Conservation (phyloP, 1,140 invertebrate species). For the Leguminivora glycinivorella region DNA sequence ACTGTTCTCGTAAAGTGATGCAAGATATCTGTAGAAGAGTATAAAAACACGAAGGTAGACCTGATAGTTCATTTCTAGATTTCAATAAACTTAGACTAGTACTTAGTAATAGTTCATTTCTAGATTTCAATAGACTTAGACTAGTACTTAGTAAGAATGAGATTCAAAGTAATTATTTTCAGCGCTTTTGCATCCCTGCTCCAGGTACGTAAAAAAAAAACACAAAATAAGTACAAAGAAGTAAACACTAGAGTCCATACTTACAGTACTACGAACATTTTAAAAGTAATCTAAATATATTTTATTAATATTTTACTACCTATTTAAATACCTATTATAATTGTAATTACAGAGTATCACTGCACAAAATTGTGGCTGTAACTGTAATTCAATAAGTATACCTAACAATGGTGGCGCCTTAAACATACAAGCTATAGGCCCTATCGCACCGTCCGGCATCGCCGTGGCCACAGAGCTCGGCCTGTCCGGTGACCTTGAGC, state of each 20-base stretch:
- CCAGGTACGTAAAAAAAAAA: constrained; percentile 47
- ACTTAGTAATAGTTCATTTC: background rate
- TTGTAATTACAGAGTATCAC: constrained; percentile 29
- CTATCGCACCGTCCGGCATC: no score
- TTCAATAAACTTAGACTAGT: background rate
- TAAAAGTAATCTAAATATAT: background rate
- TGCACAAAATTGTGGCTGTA: background rate
- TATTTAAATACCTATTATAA: constrained; percentile 19
- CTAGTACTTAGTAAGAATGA: constrained; percentile 32
- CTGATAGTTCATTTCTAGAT: background rate
- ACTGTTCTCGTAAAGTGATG: no score
- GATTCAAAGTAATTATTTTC: constrained; percentile 37
- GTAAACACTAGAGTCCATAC: no score
- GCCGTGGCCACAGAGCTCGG: no score
- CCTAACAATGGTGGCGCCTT: no score
- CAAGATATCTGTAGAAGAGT: no score
- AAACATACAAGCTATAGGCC: no score
- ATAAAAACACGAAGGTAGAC: no score
- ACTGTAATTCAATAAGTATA: no score
- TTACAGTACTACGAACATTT: background rate
- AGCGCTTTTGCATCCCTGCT: constrained; percentile 44
- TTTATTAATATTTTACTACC: no score
- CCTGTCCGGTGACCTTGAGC: constrained; percentile 43
- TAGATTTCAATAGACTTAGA: background rate
- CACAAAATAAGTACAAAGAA: no score